These are phyloP conservation scores for Epinotia ramella DNA, from an alignment of 2,888 invertebrate genomes.

Conservation along the genomic window DNA sequence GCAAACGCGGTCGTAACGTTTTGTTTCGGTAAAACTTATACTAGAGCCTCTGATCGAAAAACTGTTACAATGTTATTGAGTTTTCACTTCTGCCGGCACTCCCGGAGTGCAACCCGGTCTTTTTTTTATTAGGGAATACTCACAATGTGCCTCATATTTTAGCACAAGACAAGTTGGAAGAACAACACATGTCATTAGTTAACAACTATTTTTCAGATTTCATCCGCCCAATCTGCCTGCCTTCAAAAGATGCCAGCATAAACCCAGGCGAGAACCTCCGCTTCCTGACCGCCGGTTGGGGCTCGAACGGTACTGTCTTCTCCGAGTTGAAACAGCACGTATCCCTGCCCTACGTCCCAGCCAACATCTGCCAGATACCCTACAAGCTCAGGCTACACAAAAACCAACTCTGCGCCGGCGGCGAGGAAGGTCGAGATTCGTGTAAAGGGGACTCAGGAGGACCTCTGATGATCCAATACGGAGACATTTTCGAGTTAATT, in stretches of 20 bases:
- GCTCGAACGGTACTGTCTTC: constrained; percentile 64
- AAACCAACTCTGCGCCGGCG: constrained; percentile 56
- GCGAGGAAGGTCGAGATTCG: constrained; percentile 66
- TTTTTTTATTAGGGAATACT: background rate
- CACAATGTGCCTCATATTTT: background rate
- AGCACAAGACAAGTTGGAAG: background rate
- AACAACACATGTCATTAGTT: background rate
- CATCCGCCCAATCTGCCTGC: constrained; percentile 62
- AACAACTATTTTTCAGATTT: constrained; percentile 57
- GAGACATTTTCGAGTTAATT: constrained; percentile 52
- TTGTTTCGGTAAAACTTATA: no score
- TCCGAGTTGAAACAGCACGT: constrained; percentile 57
- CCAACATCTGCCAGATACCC: constrained; percentile 44
- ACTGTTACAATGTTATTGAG: no score
- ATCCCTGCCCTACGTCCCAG: constrained; percentile 51
- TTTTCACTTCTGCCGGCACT: no score
- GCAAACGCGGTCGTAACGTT: no score
- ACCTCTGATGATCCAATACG: constrained; percentile 75
- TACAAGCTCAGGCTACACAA: constrained; percentile 36
- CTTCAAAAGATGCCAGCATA: constrained; percentile 50
- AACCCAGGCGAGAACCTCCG: constrained; percentile 42
- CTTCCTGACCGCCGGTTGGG: constrained; percentile 76
- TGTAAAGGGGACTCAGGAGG: constrained; percentile 86
- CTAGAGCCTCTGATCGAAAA: no score
- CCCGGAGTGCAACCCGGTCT: no score